Conservation (phyloP, 1,140 invertebrate genomes). For the Anastrepha ludens region DNA sequence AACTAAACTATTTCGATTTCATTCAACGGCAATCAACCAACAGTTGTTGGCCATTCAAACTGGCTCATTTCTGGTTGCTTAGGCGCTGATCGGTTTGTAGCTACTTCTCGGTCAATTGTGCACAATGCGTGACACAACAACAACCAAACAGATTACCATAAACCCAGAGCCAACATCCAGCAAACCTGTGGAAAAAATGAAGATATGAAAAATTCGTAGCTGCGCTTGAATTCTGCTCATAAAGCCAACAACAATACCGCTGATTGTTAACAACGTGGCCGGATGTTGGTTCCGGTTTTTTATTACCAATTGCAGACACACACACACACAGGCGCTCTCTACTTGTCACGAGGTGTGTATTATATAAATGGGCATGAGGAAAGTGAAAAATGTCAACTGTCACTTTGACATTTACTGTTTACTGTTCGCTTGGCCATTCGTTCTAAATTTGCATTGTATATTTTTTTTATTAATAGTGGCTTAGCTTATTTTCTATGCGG, state of each 20-base stretch:
- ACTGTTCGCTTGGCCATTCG: constrained; percentile 13
- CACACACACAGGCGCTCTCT: too few species aligned
- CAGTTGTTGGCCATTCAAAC: not conserved
- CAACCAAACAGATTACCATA: constrained; percentile 30
- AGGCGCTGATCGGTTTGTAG: not conserved
- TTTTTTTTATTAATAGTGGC: constrained; percentile 25
- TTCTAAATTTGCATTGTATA: constrained; percentile 16
- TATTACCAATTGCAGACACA: not conserved
- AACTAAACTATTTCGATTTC: not conserved
- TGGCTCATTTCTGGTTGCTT: not conserved
- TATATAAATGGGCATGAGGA: not conserved
- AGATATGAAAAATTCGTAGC: not conserved
- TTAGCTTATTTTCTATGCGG: not conserved
- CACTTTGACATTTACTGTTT: constrained; percentile 47
- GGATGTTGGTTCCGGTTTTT: constrained; percentile 72
- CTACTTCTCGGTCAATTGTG: constrained; percentile 28
- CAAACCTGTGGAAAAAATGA: not conserved
- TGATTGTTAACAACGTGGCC: constrained; percentile 60
- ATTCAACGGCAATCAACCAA: not conserved
- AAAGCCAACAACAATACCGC: not conserved
- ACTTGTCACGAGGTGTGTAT: not conserved
- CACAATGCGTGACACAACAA: constrained; percentile 14
- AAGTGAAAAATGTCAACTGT: constrained; percentile 45
- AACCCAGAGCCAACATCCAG: not conserved
- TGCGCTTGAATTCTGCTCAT: constrained; percentile 27